phyloP scores from a whole-genome alignment of 2,113 vertebrate species.

The Podocnemis expansa region DNA sequence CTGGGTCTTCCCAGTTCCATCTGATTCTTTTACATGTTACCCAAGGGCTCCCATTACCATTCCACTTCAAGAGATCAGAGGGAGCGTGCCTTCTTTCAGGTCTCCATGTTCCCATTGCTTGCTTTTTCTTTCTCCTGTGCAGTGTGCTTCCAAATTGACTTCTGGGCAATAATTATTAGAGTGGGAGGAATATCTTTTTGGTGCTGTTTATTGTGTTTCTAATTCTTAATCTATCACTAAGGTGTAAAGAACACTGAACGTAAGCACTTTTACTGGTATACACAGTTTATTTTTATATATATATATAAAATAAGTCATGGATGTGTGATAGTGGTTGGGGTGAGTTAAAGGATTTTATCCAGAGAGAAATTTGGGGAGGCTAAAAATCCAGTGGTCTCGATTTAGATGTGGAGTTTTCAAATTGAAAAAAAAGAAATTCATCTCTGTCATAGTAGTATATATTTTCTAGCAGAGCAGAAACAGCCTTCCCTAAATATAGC shows the following conservation, averaged over 20 bases:
- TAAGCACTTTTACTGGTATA: not conserved
- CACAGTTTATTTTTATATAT: not conserved
- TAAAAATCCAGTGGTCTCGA: not conserved
- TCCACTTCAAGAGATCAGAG: not conserved
- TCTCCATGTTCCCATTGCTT: not conserved
- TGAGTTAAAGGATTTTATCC: not conserved
- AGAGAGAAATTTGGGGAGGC: not conserved
- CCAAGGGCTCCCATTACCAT: not conserved
- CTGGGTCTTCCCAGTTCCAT: not conserved
- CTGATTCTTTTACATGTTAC: not conserved
- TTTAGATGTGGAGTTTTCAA: not conserved
- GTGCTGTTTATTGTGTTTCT: slow-evolving; percentile 7
- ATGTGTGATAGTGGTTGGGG: not conserved
- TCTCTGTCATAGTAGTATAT: not conserved
- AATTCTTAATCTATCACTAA: slow-evolving; percentile 2
- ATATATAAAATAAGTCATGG: not conserved
- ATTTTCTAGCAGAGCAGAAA: not conserved
- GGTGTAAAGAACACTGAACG: not conserved
- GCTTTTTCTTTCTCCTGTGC: fast-evolving
- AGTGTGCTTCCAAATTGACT: not conserved
- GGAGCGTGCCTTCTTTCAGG: not conserved
- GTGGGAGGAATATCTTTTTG: not conserved
- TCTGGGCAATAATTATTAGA: slow-evolving; percentile 17
- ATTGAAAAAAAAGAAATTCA: not conserved
- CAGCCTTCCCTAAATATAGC: slow-evolving; percentile 8